Conservation (phyloP, 2,888 invertebrate species). For the Cantharis nigra region DNA sequence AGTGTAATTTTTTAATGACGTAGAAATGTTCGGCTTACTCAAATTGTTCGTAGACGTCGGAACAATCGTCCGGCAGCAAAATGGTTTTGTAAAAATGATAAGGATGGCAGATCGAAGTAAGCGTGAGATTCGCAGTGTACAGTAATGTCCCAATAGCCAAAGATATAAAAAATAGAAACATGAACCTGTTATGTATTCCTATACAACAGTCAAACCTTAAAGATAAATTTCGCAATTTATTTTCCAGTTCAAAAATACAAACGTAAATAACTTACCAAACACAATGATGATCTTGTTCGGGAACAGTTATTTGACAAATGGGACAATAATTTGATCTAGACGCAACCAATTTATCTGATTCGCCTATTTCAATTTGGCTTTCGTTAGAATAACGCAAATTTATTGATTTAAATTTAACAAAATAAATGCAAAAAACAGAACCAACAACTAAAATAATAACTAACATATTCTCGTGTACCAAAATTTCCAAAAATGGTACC, state of each 20-base stretch:
- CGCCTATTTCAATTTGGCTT: conserved; percentile 48
- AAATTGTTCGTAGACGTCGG: conserved; percentile 79
- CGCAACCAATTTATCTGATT: conserved; percentile 64
- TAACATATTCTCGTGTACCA: conserved; percentile 66
- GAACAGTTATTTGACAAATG: conserved; percentile 81
- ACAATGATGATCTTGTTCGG: conserved; percentile 79
- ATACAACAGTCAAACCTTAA: conserved; percentile 83
- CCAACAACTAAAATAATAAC: conserved; percentile 59
- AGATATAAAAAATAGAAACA: conserved; percentile 71
- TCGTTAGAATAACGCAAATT: conserved; percentile 39
- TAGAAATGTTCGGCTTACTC: conserved; percentile 62
- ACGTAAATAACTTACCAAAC: conserved; percentile 65
- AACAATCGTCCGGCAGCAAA: conserved; percentile 82
- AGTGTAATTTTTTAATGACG: not conserved
- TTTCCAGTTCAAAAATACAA: not conserved
- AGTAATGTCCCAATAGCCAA: conserved; percentile 69
- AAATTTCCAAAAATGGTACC: conserved; percentile 73
- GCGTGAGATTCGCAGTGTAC: conserved; percentile 78
- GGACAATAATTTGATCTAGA: conserved; percentile 80
- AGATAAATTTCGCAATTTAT: conserved; percentile 40
- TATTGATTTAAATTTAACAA: conserved; percentile 44
- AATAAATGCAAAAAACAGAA: conserved; percentile 56
- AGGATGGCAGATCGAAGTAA: conserved; percentile 88
- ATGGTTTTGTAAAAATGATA: conserved; percentile 68
- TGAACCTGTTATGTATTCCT: conserved; percentile 75